Base-by-base conservation (phyloP, 2,113 vertebrate species). In the Cephalopholis sonnerati region DNA sequence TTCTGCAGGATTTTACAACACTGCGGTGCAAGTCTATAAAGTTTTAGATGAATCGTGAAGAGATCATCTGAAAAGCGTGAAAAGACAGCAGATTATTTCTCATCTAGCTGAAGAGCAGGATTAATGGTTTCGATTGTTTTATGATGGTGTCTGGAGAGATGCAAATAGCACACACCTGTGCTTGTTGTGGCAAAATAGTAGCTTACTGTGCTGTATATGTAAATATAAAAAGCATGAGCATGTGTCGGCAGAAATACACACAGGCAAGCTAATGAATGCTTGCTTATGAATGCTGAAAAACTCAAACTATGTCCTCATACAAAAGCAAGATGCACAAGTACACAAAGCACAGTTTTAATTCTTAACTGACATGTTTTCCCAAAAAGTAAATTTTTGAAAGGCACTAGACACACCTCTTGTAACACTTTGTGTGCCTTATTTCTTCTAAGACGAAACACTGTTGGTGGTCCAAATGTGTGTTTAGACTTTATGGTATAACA, bases 111-210 rank as follows among this genome's bases (percentile, higher is more conserved):
- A 24, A 69, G 67, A 85, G 67, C n/a, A 41, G 68, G 79, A 87
- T 87, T 75, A 80, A 87, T 83, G 64, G 10, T 77, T 76, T 64
- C 7, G 39, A 24, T 59, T 74, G 66, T 69, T 69, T 80, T 74
- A 58, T 27, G 61, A 32, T 12, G 16, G 20, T 76, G 67, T 64
- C 67, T 57, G 58, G 64, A 77, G 72, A 62, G 46, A 62, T 77
- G 64, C 57, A 81, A 77, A 82, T 63, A 72, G 61, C 53, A 32
- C 44, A 68, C 71, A 77, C 70, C 74, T 81, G 44, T 13, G 55
- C 29, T 74, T 55, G 65, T 41, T 64, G 53, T 55, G 48, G 58
- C 32, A 46, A 70, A 7, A 27, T 51, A 67, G 17, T 53, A 65
- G 44, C 63, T 39, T 66, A 69, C 48, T 41, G 9, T 57, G 44